Evolutionary conservation across 2,797 vertebrate species (phyloP).

Genomic region (Gouania willdenowi): DNA sequence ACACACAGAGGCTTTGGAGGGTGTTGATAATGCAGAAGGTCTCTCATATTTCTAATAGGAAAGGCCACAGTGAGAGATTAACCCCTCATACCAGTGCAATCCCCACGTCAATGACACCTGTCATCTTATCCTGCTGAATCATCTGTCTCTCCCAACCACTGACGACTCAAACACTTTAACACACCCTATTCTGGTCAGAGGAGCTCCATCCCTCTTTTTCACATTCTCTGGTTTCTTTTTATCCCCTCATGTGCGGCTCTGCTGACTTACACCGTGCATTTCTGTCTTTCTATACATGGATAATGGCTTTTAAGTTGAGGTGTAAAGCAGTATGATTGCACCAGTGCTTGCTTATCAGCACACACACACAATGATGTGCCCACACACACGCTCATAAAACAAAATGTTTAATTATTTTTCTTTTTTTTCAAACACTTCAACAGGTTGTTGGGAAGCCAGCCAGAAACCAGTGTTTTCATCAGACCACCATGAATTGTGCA

Average conservation of each 20-base stretch:
- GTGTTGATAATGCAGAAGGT: constrained; percentile 48
- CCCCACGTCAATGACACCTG: constrained; percentile 65
- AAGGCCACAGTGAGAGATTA: constrained; percentile 48
- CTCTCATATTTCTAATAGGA: constrained; percentile 60
- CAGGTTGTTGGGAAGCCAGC: constrained; percentile 71
- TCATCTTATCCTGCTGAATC: constrained; percentile 52
- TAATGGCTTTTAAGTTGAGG: constrained; percentile 44
- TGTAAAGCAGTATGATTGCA: constrained; percentile 34
- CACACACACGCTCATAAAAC: constrained; percentile 58
- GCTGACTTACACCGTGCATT: constrained; percentile 23
- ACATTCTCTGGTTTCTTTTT: constrained; percentile 46
- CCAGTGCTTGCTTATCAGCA: constrained; percentile 18
- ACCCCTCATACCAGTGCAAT: constrained; percentile 61
- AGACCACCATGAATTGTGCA: constrained; percentile 67
- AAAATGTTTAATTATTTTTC: constrained; percentile 46
- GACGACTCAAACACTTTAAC: constrained; percentile 54
- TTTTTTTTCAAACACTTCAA: constrained; percentile 67
- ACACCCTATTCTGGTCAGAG: constrained; percentile 57
- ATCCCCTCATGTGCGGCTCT: constrained; percentile 19
- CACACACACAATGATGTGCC: constrained; percentile 20
- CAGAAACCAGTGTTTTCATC: constrained; percentile 61
- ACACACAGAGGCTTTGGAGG: constrained; percentile 32
- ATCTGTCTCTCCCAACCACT: constrained; percentile 33
- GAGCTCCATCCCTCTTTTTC: constrained; percentile 39
- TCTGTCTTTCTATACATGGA: constrained; percentile 32